Base-by-base conservation (phyloP, 37 sponge, comb jelly and placozoan genomes). In the Axinella damicornis region DNA sequence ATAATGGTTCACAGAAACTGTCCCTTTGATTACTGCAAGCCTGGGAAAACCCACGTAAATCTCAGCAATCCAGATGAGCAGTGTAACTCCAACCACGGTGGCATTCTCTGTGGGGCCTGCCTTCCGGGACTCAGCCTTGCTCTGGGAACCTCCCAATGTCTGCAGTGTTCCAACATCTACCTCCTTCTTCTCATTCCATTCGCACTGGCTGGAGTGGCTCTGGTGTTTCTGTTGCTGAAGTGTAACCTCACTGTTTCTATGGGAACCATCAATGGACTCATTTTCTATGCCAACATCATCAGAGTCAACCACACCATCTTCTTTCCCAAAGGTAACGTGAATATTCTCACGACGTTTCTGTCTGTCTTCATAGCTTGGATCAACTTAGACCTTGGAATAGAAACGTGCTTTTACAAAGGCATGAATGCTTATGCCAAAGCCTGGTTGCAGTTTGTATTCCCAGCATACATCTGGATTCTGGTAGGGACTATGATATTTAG, bases 401-500 rank as follows among this genome's bases (percentile, higher is more conserved):
- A 63, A 28, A 65, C 28, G n/a, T 82, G 82, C 59, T 82, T 82
- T 28, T 82, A 30, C 27, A 31, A 69, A 32, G 71, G 58, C 20
- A 71, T 82, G 72, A 46, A 5, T 4, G 60, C 56, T 69, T 82
- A 82, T 39, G 35, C 39, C 55, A 71, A 69, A 24, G 41, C 58
- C 21, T 82, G 82, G 71, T 71, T 82, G 20, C 82, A 82, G 82
- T 82, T 82, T 69, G 59, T 54, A 24, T 82, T 82, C 60, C 82
- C 82, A 70, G 9, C 55, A 31, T 82, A 82, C 40, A 27, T 82
- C 17, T 69, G 56, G 60, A n/a, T 55, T 1, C 20, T 82, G 20
- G 54, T 82, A 1, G 54, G 20, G 9, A 22, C 2, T 2, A 69
- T 82, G 22, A 71, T 82, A 16, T 2, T 82, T 33, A 20, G 25